A percentile compares a stretch with the other conserved stretches of the same genome.
phyloP scores from a whole-genome alignment of 2,888 invertebrate species.

The Crepidodera aurea region DNA sequence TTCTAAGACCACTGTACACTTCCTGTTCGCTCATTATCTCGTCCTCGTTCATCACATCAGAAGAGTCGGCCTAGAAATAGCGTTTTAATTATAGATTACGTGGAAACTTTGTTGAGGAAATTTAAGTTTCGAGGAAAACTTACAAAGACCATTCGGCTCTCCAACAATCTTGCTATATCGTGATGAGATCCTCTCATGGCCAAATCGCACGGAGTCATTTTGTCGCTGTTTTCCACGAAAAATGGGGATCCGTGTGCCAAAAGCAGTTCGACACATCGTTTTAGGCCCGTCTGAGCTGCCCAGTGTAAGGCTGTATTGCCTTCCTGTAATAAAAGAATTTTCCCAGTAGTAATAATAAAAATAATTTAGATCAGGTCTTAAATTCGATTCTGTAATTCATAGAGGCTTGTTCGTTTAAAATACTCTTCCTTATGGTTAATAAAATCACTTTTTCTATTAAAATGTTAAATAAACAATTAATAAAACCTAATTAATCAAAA shows the following conservation, averaged over 20 bases:
- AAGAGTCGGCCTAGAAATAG: slow-evolving; percentile 59
- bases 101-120: neutral
- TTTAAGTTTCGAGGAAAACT: slow-evolving; percentile 49
- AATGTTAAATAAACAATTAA: too few relatives aligned
- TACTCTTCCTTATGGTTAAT: too few relatives aligned
- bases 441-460: too few relatives aligned
- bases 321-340: slow-evolving; percentile 62
- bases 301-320: slow-evolving; percentile 74
- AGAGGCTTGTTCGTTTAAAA: too few relatives aligned
- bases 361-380: too few relatives aligned
- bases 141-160: slow-evolving; percentile 74
- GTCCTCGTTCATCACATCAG: slow-evolving; percentile 64
- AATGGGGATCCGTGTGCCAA: slow-evolving; percentile 68
- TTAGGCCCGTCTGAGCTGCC: slow-evolving; percentile 69
- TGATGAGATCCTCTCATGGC: slow-evolving; percentile 69
- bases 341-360: too few relatives aligned
- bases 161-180: slow-evolving; percentile 70
- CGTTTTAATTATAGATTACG: neutral
- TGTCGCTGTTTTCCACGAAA: slow-evolving; percentile 70
- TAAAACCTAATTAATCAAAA: too few relatives aligned
- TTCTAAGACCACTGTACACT: slow-evolving; percentile 69
- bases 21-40: slow-evolving; percentile 63
- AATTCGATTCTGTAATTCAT: too few relatives aligned
- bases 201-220: slow-evolving; percentile 71
- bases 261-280: slow-evolving; percentile 70